Percentiles rank a stretch among this genome's conserved stretches.
Evolutionary conservation across 2,113 vertebrate species (phyloP).

Genomic region (Sinocyclocheilus maitianheensis): DNA sequence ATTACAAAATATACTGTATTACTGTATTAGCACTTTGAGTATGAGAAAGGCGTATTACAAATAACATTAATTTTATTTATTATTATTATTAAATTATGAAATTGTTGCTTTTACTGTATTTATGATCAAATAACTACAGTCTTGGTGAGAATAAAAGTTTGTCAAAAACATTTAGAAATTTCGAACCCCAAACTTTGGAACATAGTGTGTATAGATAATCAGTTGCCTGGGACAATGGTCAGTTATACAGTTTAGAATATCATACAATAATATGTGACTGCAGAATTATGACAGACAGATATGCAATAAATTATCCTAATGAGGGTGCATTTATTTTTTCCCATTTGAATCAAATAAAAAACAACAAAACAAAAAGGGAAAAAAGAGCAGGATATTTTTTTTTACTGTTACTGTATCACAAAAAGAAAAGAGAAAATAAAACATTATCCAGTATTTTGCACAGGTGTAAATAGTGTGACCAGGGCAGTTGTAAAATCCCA

Average conservation of each 20-base stretch:
- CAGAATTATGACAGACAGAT: background rate
- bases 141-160: background rate
- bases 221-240: background rate
- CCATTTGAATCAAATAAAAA: background rate
- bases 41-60: no score
- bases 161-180: background rate
- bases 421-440: background rate
- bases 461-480: no score
- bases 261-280: background rate
- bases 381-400: background rate
- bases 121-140: background rate
- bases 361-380: background rate
- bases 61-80: no score
- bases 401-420: background rate
- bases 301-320: background rate
- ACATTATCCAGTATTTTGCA: background rate
- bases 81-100: background rate
- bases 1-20: no score
- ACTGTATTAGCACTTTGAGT: no score
- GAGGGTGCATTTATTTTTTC: background rate
- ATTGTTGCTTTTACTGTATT: no score
- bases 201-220: background rate
- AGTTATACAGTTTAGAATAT: background rate
- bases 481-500: slow-evolving; percentile 48
- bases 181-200: background rate